Base-by-base conservation (phyloP, 2,797 vertebrate species). In the Octomys mimax region DNA sequence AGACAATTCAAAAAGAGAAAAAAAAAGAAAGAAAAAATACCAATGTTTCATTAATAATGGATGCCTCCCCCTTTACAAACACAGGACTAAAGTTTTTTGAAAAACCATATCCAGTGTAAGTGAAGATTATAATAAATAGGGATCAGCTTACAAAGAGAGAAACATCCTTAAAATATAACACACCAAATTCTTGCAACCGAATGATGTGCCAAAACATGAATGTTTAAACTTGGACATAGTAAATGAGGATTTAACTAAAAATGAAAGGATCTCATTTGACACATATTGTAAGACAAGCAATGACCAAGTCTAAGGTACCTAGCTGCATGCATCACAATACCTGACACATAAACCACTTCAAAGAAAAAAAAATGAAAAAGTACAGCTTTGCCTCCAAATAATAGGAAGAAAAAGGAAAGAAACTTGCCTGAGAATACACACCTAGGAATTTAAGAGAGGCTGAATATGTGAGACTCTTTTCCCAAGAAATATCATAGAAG, bases 21-120 rank as follows among this genome's bases (percentile, higher is more conserved):
- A 57, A 87, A 95, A 95, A 87, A 49, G 3, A 46, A 16, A 3
- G 12, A 52, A 52, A 79, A 33, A 52, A 16, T 31, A 87, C 78
- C 95, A 94, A 93, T 95, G 95, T 94, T 96, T 97, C 61, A 95
- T 97, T 95, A 97, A 96, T 97, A 96, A 96, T 95, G 95, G 59
- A 96, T 96, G 79, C 16, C 21, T 78, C 93, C 84, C 39, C 86
- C 31, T 87, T 61, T 91, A 96, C 84, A 96, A 93, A 96, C 59
- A 91, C 64, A 94, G 36, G 24, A 88, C 31, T 59, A 82, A 96
- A 91, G 71, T 79, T 95, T 95, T 96, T 95, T 80, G 39, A 95
- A 93, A 95, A 96, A 49, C 52, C 61, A 9, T 84, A 86, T 89
- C 36, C 42, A 66, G 66, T 90, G 33, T 91, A 85, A 95, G 57